A percentile compares a stretch with the other conserved stretches of the same genome.
Conservation (phyloP, 2,888 invertebrate species). For the Troilus luridus region DNA sequence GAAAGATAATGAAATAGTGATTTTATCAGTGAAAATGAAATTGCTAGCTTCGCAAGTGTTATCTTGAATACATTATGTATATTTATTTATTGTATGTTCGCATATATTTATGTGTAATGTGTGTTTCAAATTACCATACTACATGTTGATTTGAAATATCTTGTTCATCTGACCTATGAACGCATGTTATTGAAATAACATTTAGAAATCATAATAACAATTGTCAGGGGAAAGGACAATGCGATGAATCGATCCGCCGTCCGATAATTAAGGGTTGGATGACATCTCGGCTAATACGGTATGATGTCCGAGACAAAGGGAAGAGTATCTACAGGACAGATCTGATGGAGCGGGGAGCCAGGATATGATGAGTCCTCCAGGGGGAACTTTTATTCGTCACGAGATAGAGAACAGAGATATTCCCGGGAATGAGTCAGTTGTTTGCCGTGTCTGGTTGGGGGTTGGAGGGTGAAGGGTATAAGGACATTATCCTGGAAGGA, state of each 20-base stretch:
- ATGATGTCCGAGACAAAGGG: background rate
- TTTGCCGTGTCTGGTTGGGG: background rate
- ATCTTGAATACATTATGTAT: too few relatives aligned
- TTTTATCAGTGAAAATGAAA: too few relatives aligned
- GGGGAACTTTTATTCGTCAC: background rate
- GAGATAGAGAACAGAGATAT: background rate
- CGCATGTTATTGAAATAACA: too few relatives aligned
- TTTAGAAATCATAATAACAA: too few relatives aligned
- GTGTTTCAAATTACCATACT: too few relatives aligned
- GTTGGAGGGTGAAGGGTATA: background rate
- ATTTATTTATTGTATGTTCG: too few relatives aligned
- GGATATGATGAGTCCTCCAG: background rate
- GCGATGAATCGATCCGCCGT: background rate
- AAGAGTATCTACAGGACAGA: background rate
- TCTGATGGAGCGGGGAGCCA: background rate
- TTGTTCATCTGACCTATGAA: too few relatives aligned
- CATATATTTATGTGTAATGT: too few relatives aligned
- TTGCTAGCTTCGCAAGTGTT: too few relatives aligned
- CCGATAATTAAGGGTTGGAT: background rate
- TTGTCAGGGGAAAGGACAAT: background rate
- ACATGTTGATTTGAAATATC: too few relatives aligned
- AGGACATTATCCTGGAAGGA: background rate
- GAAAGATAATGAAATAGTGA: too few relatives aligned
- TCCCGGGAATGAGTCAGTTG: slow-evolving; percentile 11
- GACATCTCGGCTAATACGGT: background rate